These are phyloP conservation scores for Pelosia muscerda DNA, from an alignment of 2,888 invertebrate genomes.

Conservation along the genomic window DNA sequence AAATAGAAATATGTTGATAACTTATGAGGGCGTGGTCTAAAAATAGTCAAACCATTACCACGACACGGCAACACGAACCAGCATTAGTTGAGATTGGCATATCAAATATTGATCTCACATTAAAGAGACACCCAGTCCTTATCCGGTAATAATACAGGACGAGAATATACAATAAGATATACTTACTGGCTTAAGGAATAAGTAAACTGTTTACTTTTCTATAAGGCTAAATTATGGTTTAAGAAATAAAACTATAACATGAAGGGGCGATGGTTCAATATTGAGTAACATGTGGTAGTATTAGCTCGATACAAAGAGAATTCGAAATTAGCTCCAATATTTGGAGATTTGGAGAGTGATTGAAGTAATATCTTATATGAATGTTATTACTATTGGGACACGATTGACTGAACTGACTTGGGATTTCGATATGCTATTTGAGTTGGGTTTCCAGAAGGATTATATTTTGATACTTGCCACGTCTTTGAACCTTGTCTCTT, in stretches of 20 bases:
- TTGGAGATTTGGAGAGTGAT: neutral
- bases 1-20: neutral
- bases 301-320: neutral
- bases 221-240: too few species aligned
- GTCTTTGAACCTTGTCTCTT: too few species aligned
- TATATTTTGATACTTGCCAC: too few species aligned
- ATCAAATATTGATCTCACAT: too few species aligned
- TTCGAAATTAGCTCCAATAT: neutral
- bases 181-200: too few species aligned
- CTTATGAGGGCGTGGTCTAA: neutral
- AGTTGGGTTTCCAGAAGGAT: too few species aligned
- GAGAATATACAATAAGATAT: too few species aligned
- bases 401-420: neutral
- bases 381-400: neutral
- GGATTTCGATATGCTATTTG: neutral
- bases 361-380: neutral
- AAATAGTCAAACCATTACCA: conserved; percentile 1
- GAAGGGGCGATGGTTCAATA: neutral
- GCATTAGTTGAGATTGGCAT: neutral
- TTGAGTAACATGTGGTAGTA: neutral
- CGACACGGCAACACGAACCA: neutral
- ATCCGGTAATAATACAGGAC: too few species aligned
- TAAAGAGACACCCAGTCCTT: too few species aligned
- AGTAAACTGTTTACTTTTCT: too few species aligned
- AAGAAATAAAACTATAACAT: neutral